Conservation (phyloP, 2,113 vertebrate genomes). For the Pontoporia blainvillei region DNA sequence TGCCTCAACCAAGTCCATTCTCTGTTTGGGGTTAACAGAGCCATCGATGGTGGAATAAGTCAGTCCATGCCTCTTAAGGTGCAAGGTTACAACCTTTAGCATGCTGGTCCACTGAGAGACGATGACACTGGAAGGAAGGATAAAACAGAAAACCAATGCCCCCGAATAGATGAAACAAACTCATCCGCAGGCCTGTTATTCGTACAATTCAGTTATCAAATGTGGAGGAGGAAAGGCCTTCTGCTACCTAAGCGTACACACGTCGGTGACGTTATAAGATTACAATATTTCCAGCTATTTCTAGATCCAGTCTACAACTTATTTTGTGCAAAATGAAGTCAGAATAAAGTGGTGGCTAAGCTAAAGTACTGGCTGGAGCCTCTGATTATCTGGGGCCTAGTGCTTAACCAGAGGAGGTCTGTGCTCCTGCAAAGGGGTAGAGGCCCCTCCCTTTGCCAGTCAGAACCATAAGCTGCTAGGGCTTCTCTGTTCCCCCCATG, state of each 20-base stretch:
- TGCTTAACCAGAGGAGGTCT: not conserved
- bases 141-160: not conserved
- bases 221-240: not conserved
- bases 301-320: not conserved
- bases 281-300: not conserved
- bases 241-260: not conserved
- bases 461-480: not conserved
- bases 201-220: not conserved
- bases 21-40: constrained; percentile 89
- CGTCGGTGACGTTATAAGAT: not conserved
- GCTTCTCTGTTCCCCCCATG: not conserved
- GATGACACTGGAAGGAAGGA: constrained; percentile 86
- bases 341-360: not conserved
- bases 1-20: constrained; percentile 95
- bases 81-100: constrained; percentile 89
- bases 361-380: not conserved
- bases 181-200: not conserved
- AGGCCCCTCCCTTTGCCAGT: not conserved
- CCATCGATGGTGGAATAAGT: constrained; percentile 88
- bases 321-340: not conserved
- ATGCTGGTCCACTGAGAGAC: constrained; percentile 98
- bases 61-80: constrained; percentile 83
- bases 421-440: not conserved
- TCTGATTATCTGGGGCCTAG: not conserved
- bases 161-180: not conserved